Evolutionary conservation across 1,140 invertebrate species (phyloP).

Genomic region (Sycobia sp.): DNA sequence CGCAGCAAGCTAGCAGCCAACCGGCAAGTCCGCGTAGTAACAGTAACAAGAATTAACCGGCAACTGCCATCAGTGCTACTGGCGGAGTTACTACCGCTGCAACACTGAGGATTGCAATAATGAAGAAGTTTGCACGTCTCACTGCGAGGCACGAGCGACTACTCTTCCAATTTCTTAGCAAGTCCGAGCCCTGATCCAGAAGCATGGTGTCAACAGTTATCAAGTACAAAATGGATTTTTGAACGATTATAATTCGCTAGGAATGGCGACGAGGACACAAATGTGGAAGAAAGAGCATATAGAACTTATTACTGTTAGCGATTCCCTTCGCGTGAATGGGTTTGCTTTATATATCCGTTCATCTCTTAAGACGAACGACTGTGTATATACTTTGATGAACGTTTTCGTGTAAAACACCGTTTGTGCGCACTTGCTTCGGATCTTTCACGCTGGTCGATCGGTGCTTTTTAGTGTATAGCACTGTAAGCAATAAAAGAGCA

Average conservation of each 20-base stretch:
- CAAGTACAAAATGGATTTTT: not conserved
- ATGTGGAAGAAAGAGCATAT: not conserved
- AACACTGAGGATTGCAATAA: conserved; percentile 53
- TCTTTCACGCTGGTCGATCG: conserved; percentile 23
- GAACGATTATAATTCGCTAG: not conserved
- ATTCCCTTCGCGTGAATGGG: not conserved
- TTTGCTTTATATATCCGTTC: conserved; percentile 14
- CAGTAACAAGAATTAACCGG: conserved; percentile 45
- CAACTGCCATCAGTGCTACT: conserved; percentile 16
- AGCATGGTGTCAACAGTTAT: conserved; percentile 5
- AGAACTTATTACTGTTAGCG: not conserved
- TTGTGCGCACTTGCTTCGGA: conserved; percentile 19
- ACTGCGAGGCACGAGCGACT: conserved; percentile 48
- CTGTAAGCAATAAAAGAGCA: conserved; percentile 8
- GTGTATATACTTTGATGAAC: conserved; percentile 26
- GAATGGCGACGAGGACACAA: not conserved
- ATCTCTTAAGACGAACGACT: conserved; percentile 17
- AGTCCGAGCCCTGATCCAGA: conserved; percentile 43
- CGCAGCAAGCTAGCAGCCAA: conserved; percentile 59
- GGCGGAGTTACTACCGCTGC: conserved; percentile 31
- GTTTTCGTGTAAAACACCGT: conserved; percentile 19
- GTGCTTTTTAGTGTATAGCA: conserved; percentile 22
- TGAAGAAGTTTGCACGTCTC: conserved; percentile 53
- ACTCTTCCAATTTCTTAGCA: conserved; percentile 53
- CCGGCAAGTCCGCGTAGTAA: conserved; percentile 54